These are phyloP conservation scores for Heliangelus exortis DNA, from an alignment of 2,797 vertebrate species.

Conservation along the genomic window DNA sequence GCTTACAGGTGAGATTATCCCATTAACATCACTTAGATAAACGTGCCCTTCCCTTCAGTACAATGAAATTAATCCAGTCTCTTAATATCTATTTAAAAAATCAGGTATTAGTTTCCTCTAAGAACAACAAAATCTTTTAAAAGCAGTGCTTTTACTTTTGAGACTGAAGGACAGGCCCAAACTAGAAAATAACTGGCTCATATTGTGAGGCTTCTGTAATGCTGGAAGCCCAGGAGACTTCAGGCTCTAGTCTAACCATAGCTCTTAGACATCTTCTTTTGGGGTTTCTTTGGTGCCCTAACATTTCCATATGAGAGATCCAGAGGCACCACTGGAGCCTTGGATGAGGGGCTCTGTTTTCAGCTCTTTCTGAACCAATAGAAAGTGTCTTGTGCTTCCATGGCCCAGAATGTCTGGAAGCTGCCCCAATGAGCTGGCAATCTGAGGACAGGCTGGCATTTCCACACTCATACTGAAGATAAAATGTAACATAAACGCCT, in stretches of 20 bases:
- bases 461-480: neutral
- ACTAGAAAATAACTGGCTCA: neutral
- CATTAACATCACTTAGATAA: neutral
- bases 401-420: neutral
- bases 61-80: neutral
- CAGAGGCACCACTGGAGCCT: neutral
- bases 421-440: neutral
- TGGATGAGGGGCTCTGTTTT: neutral
- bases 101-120: neutral
- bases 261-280: neutral
- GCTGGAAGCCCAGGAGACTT: neutral
- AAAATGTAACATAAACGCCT: neutral
- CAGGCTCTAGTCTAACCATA: neutral
- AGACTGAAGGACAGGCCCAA: neutral
- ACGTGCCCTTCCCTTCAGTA: neutral
- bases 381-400: rapidly evolving
- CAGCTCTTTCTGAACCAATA: neutral
- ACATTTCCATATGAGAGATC: neutral
- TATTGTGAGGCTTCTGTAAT: neutral
- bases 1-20: neutral
- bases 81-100: neutral
- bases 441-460: neutral
- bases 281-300: neutral
- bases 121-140: neutral
- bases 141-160: rapidly evolving